phyloP scores from a whole-genome alignment of 1,140 invertebrate species.

The Dermatophagoides farinae region DNA sequence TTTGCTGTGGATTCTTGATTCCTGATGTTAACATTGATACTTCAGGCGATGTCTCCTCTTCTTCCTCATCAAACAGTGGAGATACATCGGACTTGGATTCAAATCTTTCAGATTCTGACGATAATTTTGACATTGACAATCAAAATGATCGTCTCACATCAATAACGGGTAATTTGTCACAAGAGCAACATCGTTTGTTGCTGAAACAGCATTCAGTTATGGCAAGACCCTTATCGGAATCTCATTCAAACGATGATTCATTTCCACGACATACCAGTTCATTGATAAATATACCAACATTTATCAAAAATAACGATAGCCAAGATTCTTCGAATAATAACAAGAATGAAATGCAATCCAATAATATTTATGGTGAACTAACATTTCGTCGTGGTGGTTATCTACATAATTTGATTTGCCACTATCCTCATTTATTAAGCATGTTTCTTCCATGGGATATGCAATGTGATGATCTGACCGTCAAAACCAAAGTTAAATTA shows the following conservation, averaged over 20 bases:
- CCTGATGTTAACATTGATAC: slow-evolving; percentile 39
- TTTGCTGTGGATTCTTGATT: slow-evolving; percentile 65
- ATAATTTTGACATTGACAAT: neutral
- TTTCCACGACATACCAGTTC: slow-evolving; percentile 36
- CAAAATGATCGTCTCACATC: neutral
- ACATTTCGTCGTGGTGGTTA: slow-evolving; percentile 18
- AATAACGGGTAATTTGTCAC: neutral
- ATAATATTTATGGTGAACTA: slow-evolving; percentile 17
- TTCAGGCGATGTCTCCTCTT: slow-evolving; percentile 4
- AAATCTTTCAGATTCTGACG: neutral
- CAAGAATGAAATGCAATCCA: neutral
- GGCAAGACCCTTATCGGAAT: neutral
- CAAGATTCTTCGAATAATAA: neutral
- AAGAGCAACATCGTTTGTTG: neutral
- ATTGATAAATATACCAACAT: slow-evolving; percentile 57
- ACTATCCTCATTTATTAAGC: slow-evolving; percentile 19
- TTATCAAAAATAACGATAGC: slow-evolving; percentile 27
- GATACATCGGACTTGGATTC: neutral
- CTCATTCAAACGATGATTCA: neutral
- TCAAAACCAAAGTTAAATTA: slow-evolving; percentile 2
- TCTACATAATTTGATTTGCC: slow-evolving; percentile 17
- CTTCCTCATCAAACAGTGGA: neutral
- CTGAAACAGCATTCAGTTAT: neutral
- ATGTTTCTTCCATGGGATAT: slow-evolving; percentile 13
- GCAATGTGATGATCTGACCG: slow-evolving; percentile 12